Base-by-base conservation (phyloP, 2,888 invertebrate genomes). In the Aspidiotus rigidus region DNA sequence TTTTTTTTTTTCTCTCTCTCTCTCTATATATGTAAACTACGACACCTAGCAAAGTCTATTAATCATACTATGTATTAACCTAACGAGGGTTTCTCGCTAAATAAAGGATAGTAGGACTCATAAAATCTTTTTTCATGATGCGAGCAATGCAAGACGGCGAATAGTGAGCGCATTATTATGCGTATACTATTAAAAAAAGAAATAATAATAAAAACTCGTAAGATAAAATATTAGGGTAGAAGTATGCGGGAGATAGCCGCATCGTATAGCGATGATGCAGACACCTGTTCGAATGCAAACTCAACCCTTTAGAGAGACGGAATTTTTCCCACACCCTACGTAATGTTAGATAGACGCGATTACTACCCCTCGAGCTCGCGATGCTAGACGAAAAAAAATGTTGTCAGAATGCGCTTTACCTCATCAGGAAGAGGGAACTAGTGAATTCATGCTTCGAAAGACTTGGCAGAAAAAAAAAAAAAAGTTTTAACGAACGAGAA, bases 271-370 rank as follows among this genome's bases (percentile, higher is more conserved):
- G 28, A 28, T 28, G 28, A 28, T 28, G 28, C 28, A 28, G 64
- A 64, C 64, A 64, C 64, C 64, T 64, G 64, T 64, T 64, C 64
- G 64, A 64, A 64, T 64, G 64, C 64, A 64, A 64, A 64, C 64
- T 64, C 64, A 64, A 64, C 64, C 64, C 64, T 64, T 64, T 64
- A 64, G 53, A 64, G 49, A 57, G 64, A 64, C 64, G 57, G 64
- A 57, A 64, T 57, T 64, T 64, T 64, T 64, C 64, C 64, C 64
- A 64, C 64, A 64, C 64, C 64, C 64, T 64, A 56, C 56, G 57
- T 57, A n/a, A 64, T 55, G 54, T 64, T 64, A 64, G 64, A 64
- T 64, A 64, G 64, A 64, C 64, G 64, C 64, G 64, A 64, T 64
- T 64, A 57, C 64, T 64, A 64, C 64, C 64, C 64, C 64, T 64